Percentiles rank a stretch among this genome's conserved stretches.
Conservation (phyloP, 2,888 invertebrate genomes). For the Andrena hattorfiana region DNA sequence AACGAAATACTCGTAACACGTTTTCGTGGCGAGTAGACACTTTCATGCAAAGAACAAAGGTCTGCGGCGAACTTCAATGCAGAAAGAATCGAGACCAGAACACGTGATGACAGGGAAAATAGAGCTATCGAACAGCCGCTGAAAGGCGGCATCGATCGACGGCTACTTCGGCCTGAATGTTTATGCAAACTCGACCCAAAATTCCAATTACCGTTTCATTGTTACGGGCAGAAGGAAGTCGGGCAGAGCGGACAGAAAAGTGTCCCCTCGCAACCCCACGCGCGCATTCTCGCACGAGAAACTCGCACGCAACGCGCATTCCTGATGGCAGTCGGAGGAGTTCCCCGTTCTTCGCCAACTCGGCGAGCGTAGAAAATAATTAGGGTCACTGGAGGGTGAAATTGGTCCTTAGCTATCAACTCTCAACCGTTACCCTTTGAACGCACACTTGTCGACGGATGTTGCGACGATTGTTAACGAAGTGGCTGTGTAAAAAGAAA, state of each 20-base stretch:
- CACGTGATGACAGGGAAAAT: conserved; percentile 28
- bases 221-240: conserved; percentile 60
- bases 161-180: conserved; percentile 65
- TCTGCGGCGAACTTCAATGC: background rate
- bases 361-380: conserved; percentile 20
- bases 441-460: background rate
- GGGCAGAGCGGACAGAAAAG: conserved; percentile 55
- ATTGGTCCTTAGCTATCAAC: conserved; percentile 61
- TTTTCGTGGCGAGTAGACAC: background rate
- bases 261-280: conserved; percentile 53
- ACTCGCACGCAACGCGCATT: conserved; percentile 67
- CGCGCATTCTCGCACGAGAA: conserved; percentile 72
- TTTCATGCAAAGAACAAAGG: background rate
- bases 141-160: conserved; percentile 42
- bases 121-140: conserved; percentile 1
- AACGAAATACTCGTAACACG: background rate
- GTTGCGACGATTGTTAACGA: background rate
- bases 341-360: background rate
- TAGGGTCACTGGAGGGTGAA: conserved; percentile 61
- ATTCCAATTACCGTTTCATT: conserved; percentile 73
- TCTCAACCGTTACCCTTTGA: background rate
- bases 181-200: conserved; percentile 75
- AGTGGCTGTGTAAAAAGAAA: too few species aligned
- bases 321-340: conserved; percentile 40
- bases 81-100: conserved; percentile 2